Conservation (phyloP, 2,113 vertebrate genomes). For the Columba janthina region DNA sequence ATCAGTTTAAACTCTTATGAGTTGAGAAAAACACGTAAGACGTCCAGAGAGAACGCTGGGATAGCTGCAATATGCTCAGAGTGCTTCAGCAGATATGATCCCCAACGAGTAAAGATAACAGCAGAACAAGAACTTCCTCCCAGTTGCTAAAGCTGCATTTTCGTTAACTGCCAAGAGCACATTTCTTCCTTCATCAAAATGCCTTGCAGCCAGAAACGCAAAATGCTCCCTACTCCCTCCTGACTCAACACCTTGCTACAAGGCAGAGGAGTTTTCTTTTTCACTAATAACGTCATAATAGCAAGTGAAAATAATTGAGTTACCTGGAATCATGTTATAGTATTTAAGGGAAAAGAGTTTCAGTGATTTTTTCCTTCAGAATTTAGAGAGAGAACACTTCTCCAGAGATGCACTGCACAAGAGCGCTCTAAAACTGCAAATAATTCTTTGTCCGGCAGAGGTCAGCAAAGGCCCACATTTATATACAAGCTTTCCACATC, state of each 20-base stretch:
- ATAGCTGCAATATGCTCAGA: neutral
- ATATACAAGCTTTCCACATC: neutral
- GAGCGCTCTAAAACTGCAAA: neutral
- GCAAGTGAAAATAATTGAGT: neutral
- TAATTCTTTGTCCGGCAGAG: neutral
- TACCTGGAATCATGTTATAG: neutral
- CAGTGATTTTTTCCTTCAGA: neutral
- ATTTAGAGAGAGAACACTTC: neutral
- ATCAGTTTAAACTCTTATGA: neutral
- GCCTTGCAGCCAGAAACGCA: neutral
- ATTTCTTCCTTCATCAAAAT: neutral
- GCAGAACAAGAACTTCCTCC: neutral
- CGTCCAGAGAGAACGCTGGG: neutral
- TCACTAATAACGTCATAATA: fast-evolving
- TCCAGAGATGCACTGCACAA: neutral
- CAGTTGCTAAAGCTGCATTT: neutral
- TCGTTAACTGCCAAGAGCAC: neutral
- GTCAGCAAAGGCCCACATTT: neutral
- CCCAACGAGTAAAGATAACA: neutral
- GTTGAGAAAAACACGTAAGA: neutral
- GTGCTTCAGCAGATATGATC: fast-evolving
- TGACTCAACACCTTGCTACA: fast-evolving
- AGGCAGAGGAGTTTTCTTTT: neutral
- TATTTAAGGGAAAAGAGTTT: neutral
- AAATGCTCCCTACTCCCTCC: neutral